Percentiles rank a stretch among this genome's conserved stretches.
Evolutionary conservation across 2,797 vertebrate genomes (phyloP).

Genomic region (Garrulus glandarius): DNA sequence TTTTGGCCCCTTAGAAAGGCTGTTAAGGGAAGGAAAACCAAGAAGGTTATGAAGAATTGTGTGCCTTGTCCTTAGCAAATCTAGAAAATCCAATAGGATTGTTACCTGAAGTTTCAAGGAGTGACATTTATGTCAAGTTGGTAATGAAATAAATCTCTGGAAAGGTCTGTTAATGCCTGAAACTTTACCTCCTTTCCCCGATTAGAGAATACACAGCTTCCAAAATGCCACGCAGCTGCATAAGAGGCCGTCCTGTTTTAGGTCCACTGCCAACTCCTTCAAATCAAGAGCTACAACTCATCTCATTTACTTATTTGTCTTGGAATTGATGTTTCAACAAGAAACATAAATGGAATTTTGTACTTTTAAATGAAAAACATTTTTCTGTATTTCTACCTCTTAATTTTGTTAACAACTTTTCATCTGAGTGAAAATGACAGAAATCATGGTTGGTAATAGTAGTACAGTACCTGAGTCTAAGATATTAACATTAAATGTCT

Average conservation of each 20-base stretch:
- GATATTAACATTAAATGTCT: not conserved
- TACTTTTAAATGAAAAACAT: not conserved
- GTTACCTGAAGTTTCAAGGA: not conserved
- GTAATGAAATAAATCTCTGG: not conserved
- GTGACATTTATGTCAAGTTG: not conserved
- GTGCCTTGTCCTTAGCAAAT: not conserved
- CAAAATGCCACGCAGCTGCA: accelerated
- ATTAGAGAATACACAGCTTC: not conserved
- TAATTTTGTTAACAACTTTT: not conserved
- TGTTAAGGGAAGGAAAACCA: not conserved
- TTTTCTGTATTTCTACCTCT: not conserved
- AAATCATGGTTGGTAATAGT: not conserved
- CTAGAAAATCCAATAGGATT: not conserved
- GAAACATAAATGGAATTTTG: not conserved
- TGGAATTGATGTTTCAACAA: not conserved
- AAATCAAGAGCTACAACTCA: not conserved
- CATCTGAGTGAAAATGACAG: not conserved
- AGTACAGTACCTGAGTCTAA: not conserved
- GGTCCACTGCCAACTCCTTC: accelerated
- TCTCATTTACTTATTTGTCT: not conserved
- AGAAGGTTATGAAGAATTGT: not conserved
- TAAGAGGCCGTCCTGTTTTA: not conserved
- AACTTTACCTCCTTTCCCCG: not conserved
- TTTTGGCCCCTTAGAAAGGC: not conserved
- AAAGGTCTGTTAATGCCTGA: not conserved